Evolutionary conservation across 2,113 vertebrate genomes (phyloP), one percentile per base, ranked within the genome.

Genomic region (Protobothrops mucrosquamatus): DNA sequence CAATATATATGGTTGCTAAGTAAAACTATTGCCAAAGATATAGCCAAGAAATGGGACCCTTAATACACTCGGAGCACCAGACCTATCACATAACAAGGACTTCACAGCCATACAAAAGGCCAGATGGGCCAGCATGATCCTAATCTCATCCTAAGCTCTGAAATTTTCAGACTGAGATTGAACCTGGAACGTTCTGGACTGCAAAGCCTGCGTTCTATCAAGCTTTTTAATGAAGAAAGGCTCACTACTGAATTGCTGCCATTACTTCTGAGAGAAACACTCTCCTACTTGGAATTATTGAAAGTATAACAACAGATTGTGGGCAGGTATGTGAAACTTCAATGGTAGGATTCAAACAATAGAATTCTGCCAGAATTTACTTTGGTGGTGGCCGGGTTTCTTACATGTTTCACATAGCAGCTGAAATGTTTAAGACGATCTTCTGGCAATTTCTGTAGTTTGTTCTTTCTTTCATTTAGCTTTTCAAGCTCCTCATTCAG

Each of bases 361-460:
- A 48, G 20, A 20, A 56, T 22, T 39, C 5, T 52, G 15, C 9
- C 91, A 34, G 56, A 52, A 39, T 23, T 26, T 29, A 39, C 18
- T 57, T 18, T 8, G 22, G 22, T 93, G 23, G 94, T 85, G 91
- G 43, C 88, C 89, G 64, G 93, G 14, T 88, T 18, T 96, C 98
- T 93, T 97, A 99, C 98, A 86, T 96, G 97, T 97, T 98, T 99
- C 81, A 98, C 93, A 92, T 96, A 88, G 92, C 97, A 97, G 94
- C 46, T 98, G 89, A 99, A 96, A 59, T 96, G 94, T 94, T 97
- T 97, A 95, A 99, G 97, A 93, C 96, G 96, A 93, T 98, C 98
- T 93, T 98, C 97, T 23, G 98, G 98, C 24, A 98, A 93, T 87
- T 97, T 97, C 52, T 97, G 95, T 48, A 98, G 94, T 90, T 96